Base-by-base conservation (phyloP, 2,888 invertebrate genomes). In the Hoplodrina blanda region DNA sequence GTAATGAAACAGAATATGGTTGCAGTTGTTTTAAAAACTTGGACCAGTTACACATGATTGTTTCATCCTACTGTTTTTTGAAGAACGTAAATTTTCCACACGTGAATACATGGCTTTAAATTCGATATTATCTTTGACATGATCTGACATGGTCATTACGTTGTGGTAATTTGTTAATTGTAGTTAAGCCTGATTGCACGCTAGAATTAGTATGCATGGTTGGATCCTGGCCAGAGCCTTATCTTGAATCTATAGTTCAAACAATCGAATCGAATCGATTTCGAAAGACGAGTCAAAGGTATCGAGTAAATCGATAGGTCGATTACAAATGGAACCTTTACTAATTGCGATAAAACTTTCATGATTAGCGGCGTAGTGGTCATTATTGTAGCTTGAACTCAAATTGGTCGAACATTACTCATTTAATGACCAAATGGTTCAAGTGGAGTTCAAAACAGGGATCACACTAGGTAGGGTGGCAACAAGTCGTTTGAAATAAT, bases 101-200 rank as follows among this genome's bases (percentile, higher is more conserved):
- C 20, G 4, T 57, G 15, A 33, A 62, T 15, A 33, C 25, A 1
- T 0, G n/a, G 25, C 13, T 53, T 78, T 64, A 57, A 25, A 53
- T 41, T 19, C 15, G n/a, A 65, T 41, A 11, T 73, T 80, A 75
- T 63, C 76, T 50, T 62, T 62, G 60, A 66, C n/a, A n/a, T 76
- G 46, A 56, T 52, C 63, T 57, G 61, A 57, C 62, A 54, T 30
- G 19, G 55, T 30, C 63, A 81, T 80, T 78, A 76, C 60, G 37
- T 25, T 62, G 69, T 76, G 66, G 77, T 76, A 64, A 80, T 80
- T 80, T 57, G 63, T 63, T 63, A 70, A 66, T 76, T 61, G 56
- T 55, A 44, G 65, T 61, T 56, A 19, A 57, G 52, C 63, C 25
- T 67, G 63, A 64, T 80, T 70, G 77, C 66, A 63, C 33, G 56